These are phyloP conservation scores for Athalia cordata DNA, from an alignment of 2,888 invertebrate genomes.

Conservation along the genomic window DNA sequence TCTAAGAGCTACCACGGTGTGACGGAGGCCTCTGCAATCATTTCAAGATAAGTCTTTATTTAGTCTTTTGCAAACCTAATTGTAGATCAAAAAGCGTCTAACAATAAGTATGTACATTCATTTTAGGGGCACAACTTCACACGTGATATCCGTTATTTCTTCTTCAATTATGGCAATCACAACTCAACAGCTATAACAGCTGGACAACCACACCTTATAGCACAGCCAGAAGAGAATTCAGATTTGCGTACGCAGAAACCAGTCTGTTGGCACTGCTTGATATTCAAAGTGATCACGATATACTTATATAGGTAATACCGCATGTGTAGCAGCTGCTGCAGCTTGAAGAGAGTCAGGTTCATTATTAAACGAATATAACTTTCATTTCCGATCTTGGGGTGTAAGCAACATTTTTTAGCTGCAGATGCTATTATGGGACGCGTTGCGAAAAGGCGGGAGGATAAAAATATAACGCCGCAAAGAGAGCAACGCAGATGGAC, in stretches of 20 bases:
- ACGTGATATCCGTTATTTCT: not conserved
- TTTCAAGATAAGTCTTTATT: constrained; percentile 16
- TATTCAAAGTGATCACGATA: constrained; percentile 16
- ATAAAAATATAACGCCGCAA: constrained; percentile 20
- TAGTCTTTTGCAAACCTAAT: constrained; percentile 1
- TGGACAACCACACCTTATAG: not conserved
- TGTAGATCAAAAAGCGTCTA: constrained; percentile 20
- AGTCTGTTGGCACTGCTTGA: constrained; percentile 14
- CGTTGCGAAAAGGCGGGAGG: not conserved
- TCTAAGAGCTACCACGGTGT: constrained; percentile 81
- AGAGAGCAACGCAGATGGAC: not conserved
- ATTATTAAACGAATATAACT: constrained; percentile 1
- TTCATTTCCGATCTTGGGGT: constrained; percentile 10
- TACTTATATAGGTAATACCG: not conserved
- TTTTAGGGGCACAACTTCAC: not conserved
- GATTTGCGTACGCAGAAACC: constrained; percentile 3
- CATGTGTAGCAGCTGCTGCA: constrained; percentile 27
- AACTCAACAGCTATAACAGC: not conserved
- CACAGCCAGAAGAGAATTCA: not conserved
- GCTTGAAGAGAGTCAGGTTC: not conserved
- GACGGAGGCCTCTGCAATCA: constrained; percentile 81
- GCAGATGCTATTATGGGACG: constrained; percentile 8
- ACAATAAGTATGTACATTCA: not conserved
- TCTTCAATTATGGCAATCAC: not conserved
- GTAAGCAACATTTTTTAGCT: constrained; percentile 1